phyloP scores from a whole-genome alignment of 1,140 invertebrate genomes.

The Hypsibius dujardini region DNA sequence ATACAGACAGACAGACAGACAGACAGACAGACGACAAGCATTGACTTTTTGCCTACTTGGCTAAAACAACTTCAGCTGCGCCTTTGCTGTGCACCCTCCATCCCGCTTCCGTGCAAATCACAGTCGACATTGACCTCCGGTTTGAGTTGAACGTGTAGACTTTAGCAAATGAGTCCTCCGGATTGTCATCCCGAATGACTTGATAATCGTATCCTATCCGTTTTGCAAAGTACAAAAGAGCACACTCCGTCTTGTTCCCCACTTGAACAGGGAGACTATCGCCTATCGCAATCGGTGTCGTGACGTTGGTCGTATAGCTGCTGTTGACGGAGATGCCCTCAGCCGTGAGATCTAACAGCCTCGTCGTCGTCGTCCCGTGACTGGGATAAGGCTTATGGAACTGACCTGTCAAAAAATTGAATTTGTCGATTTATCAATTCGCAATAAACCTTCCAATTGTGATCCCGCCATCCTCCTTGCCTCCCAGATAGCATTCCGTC shows the following conservation, averaged over 20 bases:
- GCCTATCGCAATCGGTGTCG: constrained; percentile 23
- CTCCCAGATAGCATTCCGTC: constrained; percentile 25
- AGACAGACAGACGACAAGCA: no score
- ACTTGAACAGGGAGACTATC: constrained; percentile 32
- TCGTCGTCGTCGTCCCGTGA: not conserved
- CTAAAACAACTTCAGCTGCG: constrained; percentile 31
- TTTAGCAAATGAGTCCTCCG: constrained; percentile 17
- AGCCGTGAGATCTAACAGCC: constrained; percentile 26
- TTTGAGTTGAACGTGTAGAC: constrained; percentile 32
- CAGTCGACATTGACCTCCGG: constrained; percentile 30
- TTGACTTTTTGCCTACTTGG: constrained; percentile 14
- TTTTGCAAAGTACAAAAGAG: not conserved
- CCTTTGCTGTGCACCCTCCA: constrained; percentile 30
- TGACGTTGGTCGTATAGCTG: constrained; percentile 29
- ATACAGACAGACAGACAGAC: no score
- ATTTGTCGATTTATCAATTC: not conserved
- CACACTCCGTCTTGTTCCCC: constrained; percentile 39
- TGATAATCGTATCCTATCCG: not conserved
- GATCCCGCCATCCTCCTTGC: constrained; percentile 16
- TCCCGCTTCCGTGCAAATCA: constrained; percentile 25
- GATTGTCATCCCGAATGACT: not conserved
- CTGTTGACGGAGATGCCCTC: constrained; percentile 28
- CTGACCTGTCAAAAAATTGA: not conserved
- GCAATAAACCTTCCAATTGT: not conserved
- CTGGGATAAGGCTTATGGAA: not conserved